Conservation (phyloP, 2,113 vertebrate genomes). For the Anser cygnoides region DNA sequence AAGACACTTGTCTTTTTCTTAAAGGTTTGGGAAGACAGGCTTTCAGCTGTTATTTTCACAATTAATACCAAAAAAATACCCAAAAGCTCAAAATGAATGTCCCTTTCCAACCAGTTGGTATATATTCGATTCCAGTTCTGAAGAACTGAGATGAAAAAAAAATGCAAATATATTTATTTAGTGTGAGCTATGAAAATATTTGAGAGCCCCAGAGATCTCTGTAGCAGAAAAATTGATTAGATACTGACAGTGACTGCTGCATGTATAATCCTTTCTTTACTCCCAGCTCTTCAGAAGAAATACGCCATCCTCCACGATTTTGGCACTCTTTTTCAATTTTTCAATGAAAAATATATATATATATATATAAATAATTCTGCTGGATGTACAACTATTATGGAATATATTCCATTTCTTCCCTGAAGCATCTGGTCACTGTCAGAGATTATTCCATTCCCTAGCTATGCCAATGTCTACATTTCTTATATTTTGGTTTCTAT, state of each 20-base stretch:
- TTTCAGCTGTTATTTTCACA: background rate
- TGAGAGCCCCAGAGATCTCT: background rate
- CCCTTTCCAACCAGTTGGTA: background rate
- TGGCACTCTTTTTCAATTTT: background rate
- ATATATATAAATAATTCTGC: background rate
- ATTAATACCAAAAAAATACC: background rate
- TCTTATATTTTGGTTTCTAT: background rate
- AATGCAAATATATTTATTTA: background rate
- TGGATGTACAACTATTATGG: background rate
- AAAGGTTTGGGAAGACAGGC: background rate
- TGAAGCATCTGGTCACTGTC: constrained; percentile 4
- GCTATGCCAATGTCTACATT: background rate
- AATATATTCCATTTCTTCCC: background rate
- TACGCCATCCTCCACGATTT: background rate
- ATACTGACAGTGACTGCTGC: background rate
- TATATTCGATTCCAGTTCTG: background rate
- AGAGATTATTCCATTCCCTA: background rate
- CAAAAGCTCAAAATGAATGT: background rate
- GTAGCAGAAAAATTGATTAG: background rate
- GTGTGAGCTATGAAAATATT: background rate
- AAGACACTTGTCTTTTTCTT: background rate
- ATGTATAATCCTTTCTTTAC: background rate
- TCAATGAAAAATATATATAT: background rate
- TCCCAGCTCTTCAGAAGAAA: background rate
- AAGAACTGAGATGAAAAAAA: background rate